Evolutionary conservation across 2,113 vertebrate species (phyloP), one percentile per base, ranked within the genome.

Genomic region (Oncorhynchus kisutch): DNA sequence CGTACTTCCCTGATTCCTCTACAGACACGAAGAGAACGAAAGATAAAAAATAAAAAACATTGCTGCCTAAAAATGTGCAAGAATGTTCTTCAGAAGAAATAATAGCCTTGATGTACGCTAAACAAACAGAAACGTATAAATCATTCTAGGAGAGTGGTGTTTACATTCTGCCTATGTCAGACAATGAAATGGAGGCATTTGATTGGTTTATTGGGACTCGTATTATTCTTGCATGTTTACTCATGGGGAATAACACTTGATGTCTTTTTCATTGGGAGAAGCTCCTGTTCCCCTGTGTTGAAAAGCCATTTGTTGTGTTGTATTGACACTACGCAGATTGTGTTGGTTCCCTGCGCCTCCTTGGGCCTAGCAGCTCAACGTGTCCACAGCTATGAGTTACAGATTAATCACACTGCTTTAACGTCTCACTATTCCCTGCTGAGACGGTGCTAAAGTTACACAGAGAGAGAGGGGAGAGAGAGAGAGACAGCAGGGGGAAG

Each of bases 341-440:
- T 24, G 49, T 45, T 45, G 9, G 29, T 29, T 71, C 12, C 4
- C 25, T 70, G 68, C 13, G 39, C 51, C 27, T 71, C 14, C 20
- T 20, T 71, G 69, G 68, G 74, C 78, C 76, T 80, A 81, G 79
- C 80, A 81, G 73, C 75, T 84, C 31, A 27, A 81, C 76, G 86
- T 85, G 82, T 83, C 74, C 82, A 78, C 82, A 29, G 16, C 25
- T 67, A 67, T 31, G 27, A 31, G 66, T 29, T 7, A 34, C 18
- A 68, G 87, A 90, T 86, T 80, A 90, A 90, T 87, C 87, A 85
- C 73, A 60, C 66, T 72, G 78, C 85, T 82, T 83, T 85, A 85
- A 85, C 78, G 74, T 89, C 83, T 81, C 57, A 67, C 81, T 72
- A 73, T 77, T 85, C 82, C 83, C 81, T 87, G 85, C 87, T 89